Evolutionary conservation across 2,797 vertebrate species (phyloP).

Genomic region (Eulemur mongoz): DNA sequence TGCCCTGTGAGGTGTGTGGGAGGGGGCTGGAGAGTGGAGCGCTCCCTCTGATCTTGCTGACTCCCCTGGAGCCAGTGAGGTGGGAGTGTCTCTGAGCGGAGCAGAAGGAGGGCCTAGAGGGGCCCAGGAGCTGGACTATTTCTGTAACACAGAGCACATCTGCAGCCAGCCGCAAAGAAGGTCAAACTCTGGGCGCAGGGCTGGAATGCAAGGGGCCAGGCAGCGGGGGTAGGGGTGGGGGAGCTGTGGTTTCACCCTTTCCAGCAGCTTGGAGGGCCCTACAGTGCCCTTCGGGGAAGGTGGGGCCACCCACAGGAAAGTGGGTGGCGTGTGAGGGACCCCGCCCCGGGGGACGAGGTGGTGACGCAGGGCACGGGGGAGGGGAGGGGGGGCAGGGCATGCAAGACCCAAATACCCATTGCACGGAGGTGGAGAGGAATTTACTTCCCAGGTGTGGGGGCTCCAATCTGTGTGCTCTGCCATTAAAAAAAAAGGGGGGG

Average conservation of each 20-base stretch:
- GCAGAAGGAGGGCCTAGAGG: neutral
- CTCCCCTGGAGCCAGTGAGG: neutral
- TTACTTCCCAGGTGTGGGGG: neutral
- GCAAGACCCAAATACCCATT: neutral
- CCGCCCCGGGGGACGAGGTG: neutral
- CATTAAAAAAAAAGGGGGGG: neutral
- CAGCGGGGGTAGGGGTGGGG: neutral
- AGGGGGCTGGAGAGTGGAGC: neutral
- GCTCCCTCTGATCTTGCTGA: neutral
- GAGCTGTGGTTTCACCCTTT: slow-evolving; percentile 44
- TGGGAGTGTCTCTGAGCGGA: neutral
- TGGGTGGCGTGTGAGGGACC: neutral
- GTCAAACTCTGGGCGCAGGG: slow-evolving; percentile 72
- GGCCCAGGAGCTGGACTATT: slow-evolving; percentile 49
- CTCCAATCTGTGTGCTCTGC: neutral
- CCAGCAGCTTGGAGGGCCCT: neutral
- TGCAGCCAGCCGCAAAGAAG: slow-evolving; percentile 58
- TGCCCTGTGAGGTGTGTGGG: neutral
- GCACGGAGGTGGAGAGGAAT: neutral
- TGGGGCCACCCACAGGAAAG: neutral
- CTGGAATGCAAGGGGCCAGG: slow-evolving; percentile 74
- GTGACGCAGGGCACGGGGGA: too few species aligned
- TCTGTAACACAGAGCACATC: slow-evolving; percentile 67
- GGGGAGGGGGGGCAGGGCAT: too few species aligned
- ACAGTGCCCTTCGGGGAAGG: slow-evolving; percentile 14